Conservation (phyloP, 2,888 invertebrate species). For the Hirtodrosophila alboralis region DNA sequence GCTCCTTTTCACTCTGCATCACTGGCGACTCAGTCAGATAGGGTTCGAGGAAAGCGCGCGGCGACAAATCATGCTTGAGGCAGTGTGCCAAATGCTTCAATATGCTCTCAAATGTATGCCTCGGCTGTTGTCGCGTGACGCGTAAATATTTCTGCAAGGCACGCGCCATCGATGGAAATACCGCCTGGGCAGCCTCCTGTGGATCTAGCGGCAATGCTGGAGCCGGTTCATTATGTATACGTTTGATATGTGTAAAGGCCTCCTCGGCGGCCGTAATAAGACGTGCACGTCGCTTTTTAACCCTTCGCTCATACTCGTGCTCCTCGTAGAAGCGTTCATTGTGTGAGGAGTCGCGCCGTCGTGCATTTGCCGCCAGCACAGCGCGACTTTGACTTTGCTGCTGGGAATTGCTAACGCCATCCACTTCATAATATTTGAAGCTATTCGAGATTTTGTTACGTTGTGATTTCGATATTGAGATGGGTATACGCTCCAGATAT, state of each 20-base stretch:
- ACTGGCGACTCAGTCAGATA: slow-evolving; percentile 95
- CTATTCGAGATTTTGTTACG: slow-evolving; percentile 90
- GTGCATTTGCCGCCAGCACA: slow-evolving; percentile 90
- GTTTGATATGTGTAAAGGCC: slow-evolving; percentile 98
- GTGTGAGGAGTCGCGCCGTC: slow-evolving; percentile 95
- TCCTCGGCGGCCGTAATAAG: slow-evolving; percentile 97
- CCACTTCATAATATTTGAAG: slow-evolving; percentile 99
- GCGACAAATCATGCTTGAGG: slow-evolving; percentile 96
- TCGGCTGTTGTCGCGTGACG: slow-evolving; percentile 97
- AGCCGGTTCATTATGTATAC: slow-evolving; percentile 89
- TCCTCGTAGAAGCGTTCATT: slow-evolving; percentile 99
- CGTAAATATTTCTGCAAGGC: slow-evolving; percentile 98
- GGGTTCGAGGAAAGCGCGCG: slow-evolving; percentile 96
- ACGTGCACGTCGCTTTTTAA: slow-evolving; percentile 94
- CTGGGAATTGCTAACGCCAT: slow-evolving; percentile 89
- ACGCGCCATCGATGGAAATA: slow-evolving; percentile 98
- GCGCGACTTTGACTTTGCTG: slow-evolving; percentile 90
- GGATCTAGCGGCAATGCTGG: slow-evolving; percentile 95
- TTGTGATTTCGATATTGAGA: slow-evolving; percentile 92
- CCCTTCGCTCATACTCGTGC: slow-evolving; percentile 96
- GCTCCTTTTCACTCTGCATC: slow-evolving; percentile 92
- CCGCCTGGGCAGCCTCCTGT: slow-evolving; percentile 98
- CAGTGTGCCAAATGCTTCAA: slow-evolving; percentile 95
- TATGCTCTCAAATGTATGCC: slow-evolving; percentile 97
- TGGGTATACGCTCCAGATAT: slow-evolving; percentile 95